Evolutionary conservation across 2,888 invertebrate genomes (phyloP), one percentile per base, ranked within the genome.

Genomic region (Athetis lepigone): DNA sequence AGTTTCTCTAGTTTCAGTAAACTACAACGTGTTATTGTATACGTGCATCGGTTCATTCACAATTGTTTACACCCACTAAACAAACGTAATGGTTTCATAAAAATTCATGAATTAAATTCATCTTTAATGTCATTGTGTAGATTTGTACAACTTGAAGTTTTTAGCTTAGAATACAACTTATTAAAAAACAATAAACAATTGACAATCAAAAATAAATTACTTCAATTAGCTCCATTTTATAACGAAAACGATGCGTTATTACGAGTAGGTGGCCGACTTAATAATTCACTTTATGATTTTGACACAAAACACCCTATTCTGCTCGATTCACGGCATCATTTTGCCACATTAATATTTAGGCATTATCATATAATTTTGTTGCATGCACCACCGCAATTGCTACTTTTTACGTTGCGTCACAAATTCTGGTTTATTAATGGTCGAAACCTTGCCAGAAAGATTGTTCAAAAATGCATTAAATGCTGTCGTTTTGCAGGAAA

Each of bases 291-390:
- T 16, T 45, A 50, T 50, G 50, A 50, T 50, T 50, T 36, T 37
- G 50, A 50, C n/a, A 37, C 37, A 8, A 50, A 50, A 37, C 50
- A 50, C 23, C 50, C 50, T 21, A 50, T 50, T 1, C 23, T n/a
- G n/a, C n/a, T n/a, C n/a, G n/a, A n/a, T n/a, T 50, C 50, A 50
- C n/a, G 36, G n/a, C 50, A 50, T 50, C 25, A 50, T 23, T 36
- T 50, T 8, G 37, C 50, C 33, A 23, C 37, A 37, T 37, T 37
- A 50, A 50, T 36, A 19, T 36, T 21, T 50, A 50, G 21, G 21
- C 37, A 50, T 25, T 37, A 37, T 50, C 50, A 37, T 39, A 50
- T 39, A 23, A 16, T 37, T 16, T 50, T 25, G 9, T 36, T 50
- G 50, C 50, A 50, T 23, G 36, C 50, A 9, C 36, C 36, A 2